Base-by-base conservation (phyloP, 2,797 vertebrate species). In the Paramormyrops hopkinsi region DNA sequence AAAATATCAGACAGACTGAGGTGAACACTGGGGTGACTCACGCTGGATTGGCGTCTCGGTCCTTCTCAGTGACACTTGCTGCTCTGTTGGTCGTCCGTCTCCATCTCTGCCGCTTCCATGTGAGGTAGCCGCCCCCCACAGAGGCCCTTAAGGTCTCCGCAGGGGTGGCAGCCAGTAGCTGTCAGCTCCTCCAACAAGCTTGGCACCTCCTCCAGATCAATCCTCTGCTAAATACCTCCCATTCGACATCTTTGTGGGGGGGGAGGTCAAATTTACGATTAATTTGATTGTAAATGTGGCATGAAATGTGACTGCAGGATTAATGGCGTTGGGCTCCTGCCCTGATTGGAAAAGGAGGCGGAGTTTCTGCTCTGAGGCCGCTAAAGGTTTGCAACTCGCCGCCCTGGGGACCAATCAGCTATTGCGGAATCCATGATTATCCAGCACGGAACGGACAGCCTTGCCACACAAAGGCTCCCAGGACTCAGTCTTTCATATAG, bases 211-310 rank as follows among this genome's bases (percentile, higher is more conserved):
- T 37, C 22, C 53, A 87, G 33, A 87, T 87, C 85, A 87, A 37
- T 87, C 85, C 50, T 19, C 51, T 19, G 25, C 25, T 19, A 41
- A 19, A 87, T 56, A 41, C 88, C 89, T 65, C 22, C 54, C 22
- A 65, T 65, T 84, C 44, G 46, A 76, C 62, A 86, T 33, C 79
- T 87, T 48, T 87, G 7, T n/a, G 53, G 33, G 51, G 25, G 50
- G 86, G 25, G 22, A 50, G 89, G 79, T 87, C 88, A 62, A 87
- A 84, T 56, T 59, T 82, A 84, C 90, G 84, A 91, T 90, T 90
- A 88, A 92, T 94, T 94, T 92, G 90, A 92, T 91, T 92, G 89
- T 93, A 92, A 94, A 93, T 92, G 91, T 92, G 90, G 89, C 88
- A 79, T 93, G 92, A 91, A 92, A 92, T 92, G 91, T 93, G 93